Evolutionary conservation across 2,888 invertebrate species (phyloP), one percentile per base, ranked within the genome.

Genomic region (Stramonita haemastoma): DNA sequence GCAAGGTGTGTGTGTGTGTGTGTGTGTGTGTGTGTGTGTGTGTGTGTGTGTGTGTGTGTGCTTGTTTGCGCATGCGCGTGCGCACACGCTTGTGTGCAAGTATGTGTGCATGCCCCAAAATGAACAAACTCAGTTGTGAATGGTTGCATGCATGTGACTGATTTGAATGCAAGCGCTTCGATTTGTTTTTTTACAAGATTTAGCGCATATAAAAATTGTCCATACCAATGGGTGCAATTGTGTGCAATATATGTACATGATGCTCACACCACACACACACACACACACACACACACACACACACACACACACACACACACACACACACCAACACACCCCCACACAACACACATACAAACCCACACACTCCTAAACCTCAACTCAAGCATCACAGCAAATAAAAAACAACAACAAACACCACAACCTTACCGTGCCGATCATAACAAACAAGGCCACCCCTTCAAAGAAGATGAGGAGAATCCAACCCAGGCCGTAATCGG

Each of bases 371-470:
- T 73, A 73, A 73, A 73, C 26, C n/a, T 11, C 17, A 73, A 73
- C 79, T 46, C 2, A 46, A 46, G 8, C 2, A 46, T 46, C 46
- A 8, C 46, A 46, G 46, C 8, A 46, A 8, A 60, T 60, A 4
- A 22, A 17, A 4, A 66, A 26, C 73, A 73, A 73, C 11, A 11
- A 17, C 8, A 73, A 22, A 17, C 8, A 22, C 26, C 57, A 60
- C 32, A 60, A 15, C 91, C 97, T 97, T 96, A 98, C 98, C 94
- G 98, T 98, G 93, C 98, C 98, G 93, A 98, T 98, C 0, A 98
- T 98, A n/a, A 98, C 97, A 93, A 98, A 98, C 98, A 98, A 98
- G 15, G 98, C 98, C 11, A 98, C 96, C 1, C 97, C 97, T 93
- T 98, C 98, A 96, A 98, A 98, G 0, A 98, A 97, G 46, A 98